phyloP scores from a whole-genome alignment of 2,797 vertebrate genomes.

The Hydrocynus forskahlii region DNA sequence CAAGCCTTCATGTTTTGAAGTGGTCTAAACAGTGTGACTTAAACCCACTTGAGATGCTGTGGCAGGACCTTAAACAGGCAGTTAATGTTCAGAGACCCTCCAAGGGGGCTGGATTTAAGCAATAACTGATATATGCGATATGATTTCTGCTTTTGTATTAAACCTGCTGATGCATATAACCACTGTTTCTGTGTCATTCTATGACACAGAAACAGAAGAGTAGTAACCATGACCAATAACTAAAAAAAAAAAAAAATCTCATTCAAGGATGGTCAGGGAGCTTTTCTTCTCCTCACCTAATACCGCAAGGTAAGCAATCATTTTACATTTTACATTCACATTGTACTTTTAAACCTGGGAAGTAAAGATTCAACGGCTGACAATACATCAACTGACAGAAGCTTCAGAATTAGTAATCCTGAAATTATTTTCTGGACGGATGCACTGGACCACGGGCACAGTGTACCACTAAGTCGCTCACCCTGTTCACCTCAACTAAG shows the following conservation, averaged over 20 bases:
- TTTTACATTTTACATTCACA: background rate
- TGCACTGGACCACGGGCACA: conserved; percentile 11
- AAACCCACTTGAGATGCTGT: too few species aligned
- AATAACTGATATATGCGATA: too few species aligned
- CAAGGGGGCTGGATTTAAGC: too few species aligned
- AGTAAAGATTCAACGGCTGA: background rate
- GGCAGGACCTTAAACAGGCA: too few species aligned
- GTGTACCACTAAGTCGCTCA: conserved; percentile 44
- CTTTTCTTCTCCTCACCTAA: background rate
- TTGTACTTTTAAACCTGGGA: background rate
- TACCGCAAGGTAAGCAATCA: background rate
- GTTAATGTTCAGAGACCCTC: too few species aligned
- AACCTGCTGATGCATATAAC: background rate
- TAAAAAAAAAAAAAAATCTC: background rate
- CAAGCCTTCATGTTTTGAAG: too few species aligned
- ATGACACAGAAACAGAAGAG: background rate
- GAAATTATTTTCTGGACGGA: background rate
- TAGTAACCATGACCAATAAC: background rate
- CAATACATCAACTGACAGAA: background rate
- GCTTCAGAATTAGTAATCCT: background rate
- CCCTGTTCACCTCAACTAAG: conserved; percentile 36
- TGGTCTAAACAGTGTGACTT: too few species aligned
- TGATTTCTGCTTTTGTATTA: background rate
- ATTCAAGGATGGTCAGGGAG: background rate
- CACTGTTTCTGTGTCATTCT: background rate